Percentiles rank a stretch among this genome's conserved stretches.
Conservation (phyloP, 1,140 invertebrate genomes). For the Halesus radiatus region DNA sequence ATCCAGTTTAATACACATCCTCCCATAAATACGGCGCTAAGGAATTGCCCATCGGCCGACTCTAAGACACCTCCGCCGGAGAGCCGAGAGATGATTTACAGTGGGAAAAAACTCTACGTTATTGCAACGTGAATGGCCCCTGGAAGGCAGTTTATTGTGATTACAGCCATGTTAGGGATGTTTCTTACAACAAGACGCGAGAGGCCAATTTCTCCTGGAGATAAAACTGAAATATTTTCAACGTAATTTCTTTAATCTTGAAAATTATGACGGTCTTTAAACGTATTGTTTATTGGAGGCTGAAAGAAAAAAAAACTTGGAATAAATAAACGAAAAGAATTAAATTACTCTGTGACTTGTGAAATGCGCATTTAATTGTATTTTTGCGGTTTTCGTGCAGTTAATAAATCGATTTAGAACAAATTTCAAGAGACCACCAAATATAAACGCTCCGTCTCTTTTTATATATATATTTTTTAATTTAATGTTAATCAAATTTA, state of each 20-base stretch:
- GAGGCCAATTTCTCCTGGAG: not conserved
- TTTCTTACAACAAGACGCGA: not conserved
- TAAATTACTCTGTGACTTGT: too few relatives aligned
- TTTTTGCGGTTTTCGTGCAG: too few relatives aligned
- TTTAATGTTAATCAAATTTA: too few relatives aligned
- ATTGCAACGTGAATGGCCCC: conserved; percentile 15
- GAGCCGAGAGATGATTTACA: not conserved
- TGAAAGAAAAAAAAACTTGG: not conserved
- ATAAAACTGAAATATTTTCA: not conserved
- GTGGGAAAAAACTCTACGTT: conserved; percentile 12
- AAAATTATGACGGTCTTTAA: not conserved
- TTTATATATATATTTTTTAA: too few relatives aligned
- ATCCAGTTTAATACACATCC: conserved; percentile 22
- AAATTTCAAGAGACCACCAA: too few relatives aligned
- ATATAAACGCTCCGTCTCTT: too few relatives aligned
- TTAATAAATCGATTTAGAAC: too few relatives aligned
- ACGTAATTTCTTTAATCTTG: not conserved
- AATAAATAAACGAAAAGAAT: too few relatives aligned
- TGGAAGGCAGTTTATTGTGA: conserved; percentile 16
- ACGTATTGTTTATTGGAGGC: not conserved
- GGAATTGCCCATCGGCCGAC: conserved; percentile 17
- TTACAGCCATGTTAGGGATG: not conserved
- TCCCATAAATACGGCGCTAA: conserved; percentile 16
- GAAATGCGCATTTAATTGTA: too few relatives aligned
- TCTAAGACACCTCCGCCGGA: not conserved